These are phyloP conservation scores for Peromyscus polionotus DNA, from an alignment of 2,113 vertebrate species.

Conservation along the genomic window DNA sequence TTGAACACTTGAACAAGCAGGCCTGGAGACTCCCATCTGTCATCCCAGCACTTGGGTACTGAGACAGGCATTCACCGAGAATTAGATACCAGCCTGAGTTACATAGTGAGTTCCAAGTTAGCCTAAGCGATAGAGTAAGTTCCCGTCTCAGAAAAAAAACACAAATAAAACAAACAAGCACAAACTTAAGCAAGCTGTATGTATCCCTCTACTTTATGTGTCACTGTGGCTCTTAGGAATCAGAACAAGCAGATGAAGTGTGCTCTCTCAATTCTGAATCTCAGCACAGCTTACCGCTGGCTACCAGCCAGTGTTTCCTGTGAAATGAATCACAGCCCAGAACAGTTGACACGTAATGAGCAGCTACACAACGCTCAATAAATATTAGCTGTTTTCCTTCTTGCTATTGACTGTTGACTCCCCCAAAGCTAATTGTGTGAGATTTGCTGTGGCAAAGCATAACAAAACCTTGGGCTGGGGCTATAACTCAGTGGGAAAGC, in stretches of 20 bases:
- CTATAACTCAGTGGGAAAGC: not conserved
- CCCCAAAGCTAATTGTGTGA: slow-evolving; percentile 18
- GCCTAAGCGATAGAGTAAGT: not conserved
- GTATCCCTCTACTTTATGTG: not conserved
- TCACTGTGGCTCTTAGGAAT: not conserved
- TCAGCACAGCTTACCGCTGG: not conserved
- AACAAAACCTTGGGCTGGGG: not conserved
- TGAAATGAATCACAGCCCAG: not conserved
- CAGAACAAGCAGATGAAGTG: not conserved
- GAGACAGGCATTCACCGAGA: not conserved
- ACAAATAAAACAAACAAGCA: not conserved
- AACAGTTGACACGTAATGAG: not conserved
- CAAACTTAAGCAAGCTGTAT: not conserved
- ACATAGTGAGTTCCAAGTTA: not conserved
- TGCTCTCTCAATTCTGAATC: not conserved
- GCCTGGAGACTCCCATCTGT: not conserved
- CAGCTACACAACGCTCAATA: not conserved
- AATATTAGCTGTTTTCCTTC: not conserved
- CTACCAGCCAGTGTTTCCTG: not conserved
- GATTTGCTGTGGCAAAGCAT: not conserved
- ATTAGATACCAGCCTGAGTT: not conserved
- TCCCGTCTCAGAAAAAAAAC: not conserved
- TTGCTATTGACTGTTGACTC: not conserved
- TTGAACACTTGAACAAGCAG: not conserved
- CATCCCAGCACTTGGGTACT: not conserved